Evolutionary conservation across 2,888 invertebrate species (phyloP).

Genomic region (Eupelmus urozonus): DNA sequence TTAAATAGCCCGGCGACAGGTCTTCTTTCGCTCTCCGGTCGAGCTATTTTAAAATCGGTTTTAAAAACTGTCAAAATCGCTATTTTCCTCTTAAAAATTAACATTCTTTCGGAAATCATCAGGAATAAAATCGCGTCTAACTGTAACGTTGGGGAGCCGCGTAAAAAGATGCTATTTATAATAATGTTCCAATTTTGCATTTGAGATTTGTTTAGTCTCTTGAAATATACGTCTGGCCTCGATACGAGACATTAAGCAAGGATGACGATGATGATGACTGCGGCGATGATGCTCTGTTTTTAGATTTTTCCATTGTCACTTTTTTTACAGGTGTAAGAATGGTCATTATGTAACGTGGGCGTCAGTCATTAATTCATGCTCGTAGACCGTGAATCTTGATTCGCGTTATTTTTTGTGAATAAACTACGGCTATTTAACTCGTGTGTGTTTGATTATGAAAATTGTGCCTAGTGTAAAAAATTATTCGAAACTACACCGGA

Average conservation of each 20-base stretch:
- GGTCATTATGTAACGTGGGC: slow-evolving; percentile 21
- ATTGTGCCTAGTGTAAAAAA: too few relatives aligned
- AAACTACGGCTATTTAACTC: too few relatives aligned
- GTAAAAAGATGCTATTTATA: slow-evolving; percentile 26
- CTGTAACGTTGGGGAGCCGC: too few relatives aligned
- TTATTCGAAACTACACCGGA: too few relatives aligned
- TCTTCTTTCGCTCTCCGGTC: too few relatives aligned
- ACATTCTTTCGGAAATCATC: too few relatives aligned
- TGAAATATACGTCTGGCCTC: slow-evolving; percentile 37
- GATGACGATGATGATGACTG: slow-evolving; percentile 34
- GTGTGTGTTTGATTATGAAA: too few relatives aligned
- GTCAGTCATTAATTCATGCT: slow-evolving; percentile 20
- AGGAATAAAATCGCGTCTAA: too few relatives aligned
- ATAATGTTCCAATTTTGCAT: slow-evolving; percentile 25
- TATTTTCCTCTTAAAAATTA: too few relatives aligned
- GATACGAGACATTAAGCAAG: slow-evolving; percentile 43
- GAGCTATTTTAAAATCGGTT: too few relatives aligned
- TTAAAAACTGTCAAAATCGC: too few relatives aligned
- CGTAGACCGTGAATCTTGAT: slow-evolving; percentile 18
- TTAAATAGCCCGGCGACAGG: too few relatives aligned
- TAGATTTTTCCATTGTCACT: slow-evolving; percentile 33
- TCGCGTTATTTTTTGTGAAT: background rate
- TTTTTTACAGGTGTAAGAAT: slow-evolving; percentile 26
- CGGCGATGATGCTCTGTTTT: slow-evolving; percentile 32
- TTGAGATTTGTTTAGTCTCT: slow-evolving; percentile 42